Evolutionary conservation across 2,797 vertebrate genomes (phyloP).

Genomic region (Coregonus suidteri): DNA sequence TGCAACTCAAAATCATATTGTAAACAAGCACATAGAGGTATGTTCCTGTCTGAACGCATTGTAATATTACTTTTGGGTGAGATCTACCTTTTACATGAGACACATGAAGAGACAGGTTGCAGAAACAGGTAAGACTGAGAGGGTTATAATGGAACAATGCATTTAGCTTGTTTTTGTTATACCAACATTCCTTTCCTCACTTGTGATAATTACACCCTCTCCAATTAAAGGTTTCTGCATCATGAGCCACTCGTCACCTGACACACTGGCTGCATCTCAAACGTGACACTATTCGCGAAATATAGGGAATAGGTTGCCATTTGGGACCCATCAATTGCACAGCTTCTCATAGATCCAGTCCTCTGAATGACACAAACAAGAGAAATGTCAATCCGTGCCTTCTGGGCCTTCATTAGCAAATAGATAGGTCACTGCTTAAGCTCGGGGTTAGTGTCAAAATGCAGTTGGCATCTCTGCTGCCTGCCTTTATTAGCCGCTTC

Average conservation of each 20-base stretch:
- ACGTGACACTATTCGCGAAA: not conserved
- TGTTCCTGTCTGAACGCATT: conserved; percentile 19
- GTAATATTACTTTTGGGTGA: conserved; percentile 21
- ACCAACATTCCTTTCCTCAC: not conserved
- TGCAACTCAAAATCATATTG: conserved; percentile 43
- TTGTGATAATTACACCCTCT: not conserved
- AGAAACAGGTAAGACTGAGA: not conserved
- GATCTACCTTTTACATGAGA: not conserved
- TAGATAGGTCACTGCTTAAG: conserved; percentile 22
- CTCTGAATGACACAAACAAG: conserved; percentile 9
- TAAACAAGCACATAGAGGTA: conserved; percentile 36
- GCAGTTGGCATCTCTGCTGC: conserved; percentile 18
- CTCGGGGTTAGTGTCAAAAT: conserved; percentile 16
- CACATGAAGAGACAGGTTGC: not conserved
- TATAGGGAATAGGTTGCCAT: not conserved
- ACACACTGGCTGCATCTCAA: not conserved
- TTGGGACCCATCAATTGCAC: not conserved
- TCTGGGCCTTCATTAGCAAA: conserved; percentile 36
- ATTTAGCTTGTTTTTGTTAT: not conserved
- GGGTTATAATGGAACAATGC: not conserved
- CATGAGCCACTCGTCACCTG: not conserved
- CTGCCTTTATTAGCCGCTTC: conserved; percentile 13
- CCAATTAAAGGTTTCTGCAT: not conserved
- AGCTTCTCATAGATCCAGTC: conserved; percentile 8
- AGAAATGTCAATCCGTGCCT: conserved; percentile 21